These are phyloP conservation scores for Tauraco hartlaubi DNA, from an alignment of 2,797 vertebrate genomes.

Conservation along the genomic window DNA sequence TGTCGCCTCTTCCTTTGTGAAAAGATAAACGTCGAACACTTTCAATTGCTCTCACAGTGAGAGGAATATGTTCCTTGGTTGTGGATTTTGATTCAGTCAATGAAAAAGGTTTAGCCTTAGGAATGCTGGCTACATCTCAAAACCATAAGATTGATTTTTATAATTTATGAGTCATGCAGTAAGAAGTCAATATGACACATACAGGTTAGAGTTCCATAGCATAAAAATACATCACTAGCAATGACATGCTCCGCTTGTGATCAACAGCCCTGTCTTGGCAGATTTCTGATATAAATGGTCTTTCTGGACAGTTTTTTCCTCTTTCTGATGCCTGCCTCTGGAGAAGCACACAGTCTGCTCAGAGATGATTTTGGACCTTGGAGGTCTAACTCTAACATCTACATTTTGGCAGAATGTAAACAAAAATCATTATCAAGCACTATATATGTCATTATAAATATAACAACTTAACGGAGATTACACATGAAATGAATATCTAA, in stretches of 20 bases:
- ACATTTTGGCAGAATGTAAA: constrained; percentile 76
- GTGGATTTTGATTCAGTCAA: constrained; percentile 66
- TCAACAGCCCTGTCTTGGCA: constrained; percentile 65
- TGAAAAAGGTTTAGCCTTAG: constrained; percentile 85
- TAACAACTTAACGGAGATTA: constrained; percentile 39
- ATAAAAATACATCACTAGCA: constrained; percentile 73
- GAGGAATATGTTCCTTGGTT: constrained; percentile 56
- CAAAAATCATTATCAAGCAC: constrained; percentile 8
- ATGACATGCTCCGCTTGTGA: constrained; percentile 72
- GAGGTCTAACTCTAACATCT: constrained; percentile 50
- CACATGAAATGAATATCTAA: constrained; percentile 42
- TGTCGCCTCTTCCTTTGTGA: constrained; percentile 65
- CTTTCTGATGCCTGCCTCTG: constrained; percentile 21
- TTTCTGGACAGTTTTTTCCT: constrained; percentile 15
- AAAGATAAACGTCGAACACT: constrained; percentile 66
- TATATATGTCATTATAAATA: constrained; percentile 52
- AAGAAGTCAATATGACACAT: constrained; percentile 81
- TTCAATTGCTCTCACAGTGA: constrained; percentile 52
- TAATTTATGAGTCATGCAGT: constrained; percentile 83
- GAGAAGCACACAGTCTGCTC: constrained; percentile 32
- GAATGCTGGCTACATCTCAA: constrained; percentile 79
- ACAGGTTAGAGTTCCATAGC: constrained; percentile 78
- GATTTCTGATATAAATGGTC: constrained; percentile 42
- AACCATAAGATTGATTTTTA: constrained; percentile 75
- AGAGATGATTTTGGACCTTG: constrained; percentile 38